Conservation (phyloP, 2,797 vertebrate genomes). For the Muscicapa comitata region DNA sequence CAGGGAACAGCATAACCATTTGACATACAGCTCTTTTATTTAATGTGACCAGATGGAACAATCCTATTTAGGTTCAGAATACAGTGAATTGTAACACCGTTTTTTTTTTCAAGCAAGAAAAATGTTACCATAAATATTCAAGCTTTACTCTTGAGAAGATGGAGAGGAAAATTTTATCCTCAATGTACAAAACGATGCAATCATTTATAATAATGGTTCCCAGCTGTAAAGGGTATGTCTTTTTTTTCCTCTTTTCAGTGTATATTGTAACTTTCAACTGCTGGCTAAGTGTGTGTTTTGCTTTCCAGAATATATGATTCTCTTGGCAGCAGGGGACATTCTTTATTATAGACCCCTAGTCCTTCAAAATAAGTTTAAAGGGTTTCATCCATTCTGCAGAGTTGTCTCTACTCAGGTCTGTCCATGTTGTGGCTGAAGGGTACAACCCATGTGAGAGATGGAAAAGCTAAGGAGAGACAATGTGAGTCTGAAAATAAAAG, state of each 20-base stretch:
- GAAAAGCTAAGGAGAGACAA: not conserved
- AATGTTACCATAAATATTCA: not conserved
- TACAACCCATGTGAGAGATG: not conserved
- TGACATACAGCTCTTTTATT: not conserved
- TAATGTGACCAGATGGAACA: not conserved
- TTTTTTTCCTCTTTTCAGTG: not conserved
- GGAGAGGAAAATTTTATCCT: not conserved
- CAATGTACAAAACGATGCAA: not conserved
- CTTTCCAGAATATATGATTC: not conserved
- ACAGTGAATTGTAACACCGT: accelerated
- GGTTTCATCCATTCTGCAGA: not conserved
- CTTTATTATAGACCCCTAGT: not conserved
- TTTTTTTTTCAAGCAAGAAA: not conserved
- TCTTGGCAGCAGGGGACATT: not conserved
- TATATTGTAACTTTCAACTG: not conserved
- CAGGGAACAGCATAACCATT: not conserved
- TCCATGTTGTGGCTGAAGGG: not conserved
- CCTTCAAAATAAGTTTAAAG: not conserved
- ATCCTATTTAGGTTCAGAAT: not conserved
- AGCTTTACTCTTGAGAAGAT: not conserved
- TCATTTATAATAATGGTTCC: not conserved
- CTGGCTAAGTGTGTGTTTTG: not conserved
- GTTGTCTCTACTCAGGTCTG: not conserved
- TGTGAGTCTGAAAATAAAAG: not conserved
- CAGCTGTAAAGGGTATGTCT: not conserved